These are phyloP conservation scores for Diloba caeruleocephala DNA, from an alignment of 2,888 invertebrate species.

Conservation along the genomic window DNA sequence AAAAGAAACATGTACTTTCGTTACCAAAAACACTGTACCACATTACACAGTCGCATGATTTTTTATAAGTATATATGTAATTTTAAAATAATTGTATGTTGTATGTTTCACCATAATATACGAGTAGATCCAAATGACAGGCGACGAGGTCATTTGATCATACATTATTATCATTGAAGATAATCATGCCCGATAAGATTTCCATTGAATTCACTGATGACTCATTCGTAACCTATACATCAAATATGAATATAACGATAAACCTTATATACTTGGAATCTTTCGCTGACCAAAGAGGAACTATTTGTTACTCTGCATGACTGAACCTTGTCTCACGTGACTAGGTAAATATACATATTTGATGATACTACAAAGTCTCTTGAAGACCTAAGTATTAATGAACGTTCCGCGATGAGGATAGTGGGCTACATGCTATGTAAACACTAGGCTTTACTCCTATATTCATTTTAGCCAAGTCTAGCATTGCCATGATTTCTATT, in stretches of 20 bases:
- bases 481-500: constrained; percentile 8
- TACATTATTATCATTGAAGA: constrained; percentile 29
- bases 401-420: constrained; percentile 35
- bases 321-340: constrained; percentile 16
- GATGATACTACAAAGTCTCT: constrained; percentile 7
- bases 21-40: neutral
- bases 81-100: constrained; percentile 1
- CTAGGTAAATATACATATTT: constrained; percentile 4
- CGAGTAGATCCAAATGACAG: constrained; percentile 4
- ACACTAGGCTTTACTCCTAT: constrained; percentile 12
- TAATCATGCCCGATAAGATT: constrained; percentile 34
- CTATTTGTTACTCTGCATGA: constrained; percentile 1
- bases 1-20: neutral
- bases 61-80: no score
- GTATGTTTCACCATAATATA: constrained; percentile 8
- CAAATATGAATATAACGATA: constrained; percentile 25
- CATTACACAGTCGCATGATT: no score
- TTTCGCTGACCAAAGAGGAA: neutral
- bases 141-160: constrained; percentile 29
- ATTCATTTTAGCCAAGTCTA: constrained; percentile 5
- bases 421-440: constrained; percentile 20
- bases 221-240: constrained; percentile 14
- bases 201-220: constrained; percentile 33
- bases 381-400: constrained; percentile 17
- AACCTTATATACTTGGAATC: constrained; percentile 2